Percentiles rank a stretch among this genome's conserved stretches.
These are phyloP conservation scores for Parotocinclus haroldoi DNA, from an alignment of 2,797 vertebrate species.

Conservation along the genomic window DNA sequence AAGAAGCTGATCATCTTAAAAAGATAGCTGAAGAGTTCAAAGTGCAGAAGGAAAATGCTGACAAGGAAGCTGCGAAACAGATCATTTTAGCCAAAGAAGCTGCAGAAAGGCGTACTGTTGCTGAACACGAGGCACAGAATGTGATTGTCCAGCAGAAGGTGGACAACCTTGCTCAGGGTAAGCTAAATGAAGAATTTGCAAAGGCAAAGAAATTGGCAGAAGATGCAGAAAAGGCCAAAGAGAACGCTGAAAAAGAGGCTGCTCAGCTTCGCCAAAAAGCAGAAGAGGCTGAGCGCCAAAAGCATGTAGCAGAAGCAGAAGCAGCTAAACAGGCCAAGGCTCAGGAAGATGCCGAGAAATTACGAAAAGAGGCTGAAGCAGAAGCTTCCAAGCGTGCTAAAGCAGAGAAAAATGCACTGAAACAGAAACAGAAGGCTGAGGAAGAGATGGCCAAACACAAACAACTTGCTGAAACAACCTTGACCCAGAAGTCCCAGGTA, in stretches of 20 bases:
- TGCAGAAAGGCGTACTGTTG: conserved; percentile 78
- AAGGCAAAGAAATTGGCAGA: conserved; percentile 78
- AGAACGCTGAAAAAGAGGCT: conserved; percentile 83
- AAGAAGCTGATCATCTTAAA: conserved; percentile 85
- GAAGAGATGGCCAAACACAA: conserved; percentile 92
- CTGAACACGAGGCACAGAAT: conserved; percentile 84
- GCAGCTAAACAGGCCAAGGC: conserved; percentile 79
- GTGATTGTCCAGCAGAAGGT: conserved; percentile 85
- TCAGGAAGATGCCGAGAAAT: conserved; percentile 81
- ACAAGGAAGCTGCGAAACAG: conserved; percentile 84
- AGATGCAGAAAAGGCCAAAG: conserved; percentile 81
- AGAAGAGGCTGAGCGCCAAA: conserved; percentile 85
- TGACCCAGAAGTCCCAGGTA: conserved; percentile 88
- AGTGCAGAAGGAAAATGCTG: conserved; percentile 81
- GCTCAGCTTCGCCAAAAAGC: conserved; percentile 78
- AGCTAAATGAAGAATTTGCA: conserved; percentile 80
- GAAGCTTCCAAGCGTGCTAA: conserved; percentile 80
- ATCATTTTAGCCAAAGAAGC: conserved; percentile 85
- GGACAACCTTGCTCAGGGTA: conserved; percentile 79
- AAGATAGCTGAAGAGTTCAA: conserved; percentile 84
- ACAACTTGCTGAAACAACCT: conserved; percentile 81
- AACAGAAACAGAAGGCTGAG: conserved; percentile 86
- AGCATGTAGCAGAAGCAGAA: conserved; percentile 82
- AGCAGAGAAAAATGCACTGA: conserved; percentile 82
- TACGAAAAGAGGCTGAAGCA: conserved; percentile 84